Percentiles rank a stretch among this genome's conserved stretches.
These are phyloP conservation scores for Pyrochroa serraticornis DNA, from an alignment of 2,888 invertebrate genomes.

Conservation along the genomic window DNA sequence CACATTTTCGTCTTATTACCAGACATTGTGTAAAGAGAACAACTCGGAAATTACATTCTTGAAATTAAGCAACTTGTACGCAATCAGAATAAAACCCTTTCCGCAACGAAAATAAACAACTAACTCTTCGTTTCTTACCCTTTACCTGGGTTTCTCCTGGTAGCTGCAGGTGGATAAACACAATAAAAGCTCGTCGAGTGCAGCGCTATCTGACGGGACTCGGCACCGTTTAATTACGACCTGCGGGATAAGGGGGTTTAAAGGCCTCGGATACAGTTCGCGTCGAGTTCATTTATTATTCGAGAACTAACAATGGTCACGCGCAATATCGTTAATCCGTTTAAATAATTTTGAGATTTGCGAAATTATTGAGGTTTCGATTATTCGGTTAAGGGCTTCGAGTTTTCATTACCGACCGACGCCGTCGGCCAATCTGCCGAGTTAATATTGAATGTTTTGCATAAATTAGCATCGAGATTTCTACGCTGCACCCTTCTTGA, in stretches of 20 bases:
- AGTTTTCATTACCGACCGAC: background rate
- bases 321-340: too few species aligned
- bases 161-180: constrained; percentile 24
- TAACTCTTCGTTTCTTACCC: constrained; percentile 1
- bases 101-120: constrained; percentile 16
- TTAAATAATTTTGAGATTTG: background rate
- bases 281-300: too few species aligned
- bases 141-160: constrained; percentile 11
- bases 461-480: background rate
- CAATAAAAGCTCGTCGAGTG: constrained; percentile 20
- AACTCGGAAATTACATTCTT: constrained; percentile 12
- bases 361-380: constrained; percentile 1
- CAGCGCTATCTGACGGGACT: constrained; percentile 9
- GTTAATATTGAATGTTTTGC: background rate
- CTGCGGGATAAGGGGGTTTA: constrained; percentile 14
- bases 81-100: constrained; percentile 20
- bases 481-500: background rate
- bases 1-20: too few species aligned
- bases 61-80: constrained; percentile 18
- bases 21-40: too few species aligned
- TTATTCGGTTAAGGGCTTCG: background rate
- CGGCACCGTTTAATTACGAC: constrained; percentile 19
- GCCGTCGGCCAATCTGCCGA: background rate
- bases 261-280: constrained; percentile 11
- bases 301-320: too few species aligned